Conservation (phyloP, 2,113 vertebrate genomes). For the Elachura formosa region DNA sequence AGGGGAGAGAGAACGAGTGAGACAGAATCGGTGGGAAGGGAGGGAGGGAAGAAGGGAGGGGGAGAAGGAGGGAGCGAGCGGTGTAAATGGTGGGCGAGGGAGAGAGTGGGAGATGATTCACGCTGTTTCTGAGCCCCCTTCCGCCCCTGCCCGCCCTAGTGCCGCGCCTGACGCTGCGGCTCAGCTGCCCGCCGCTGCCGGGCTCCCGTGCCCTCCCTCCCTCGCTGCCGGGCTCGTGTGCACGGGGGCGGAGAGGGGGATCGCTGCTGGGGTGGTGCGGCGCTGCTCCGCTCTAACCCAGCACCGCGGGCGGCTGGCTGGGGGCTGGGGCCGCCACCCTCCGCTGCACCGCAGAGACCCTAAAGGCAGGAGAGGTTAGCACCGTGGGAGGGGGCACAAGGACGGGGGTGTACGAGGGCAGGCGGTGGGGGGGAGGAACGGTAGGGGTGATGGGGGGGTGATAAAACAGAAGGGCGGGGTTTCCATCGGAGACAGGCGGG, state of each 20-base stretch:
- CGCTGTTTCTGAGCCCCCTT: slow-evolving; percentile 45
- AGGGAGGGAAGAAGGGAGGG: not conserved
- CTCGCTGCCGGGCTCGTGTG: not conserved
- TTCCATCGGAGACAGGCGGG: not conserved
- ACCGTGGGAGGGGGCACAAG: not conserved
- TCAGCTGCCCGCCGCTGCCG: slow-evolving; percentile 50
- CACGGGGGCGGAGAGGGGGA: not conserved
- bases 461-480: not conserved
- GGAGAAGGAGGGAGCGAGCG: slow-evolving; percentile 29
- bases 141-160: slow-evolving; percentile 46
- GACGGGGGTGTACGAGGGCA: not conserved
- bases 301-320: not conserved
- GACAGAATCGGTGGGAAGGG: not conserved
- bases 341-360: not conserved
- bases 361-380: not conserved
- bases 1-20: slow-evolving; percentile 44
- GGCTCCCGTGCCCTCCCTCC: slow-evolving; percentile 66
- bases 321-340: not conserved
- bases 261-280: not conserved
- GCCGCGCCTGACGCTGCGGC: slow-evolving; percentile 55
- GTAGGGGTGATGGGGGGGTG: not conserved
- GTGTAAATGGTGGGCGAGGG: slow-evolving; percentile 35
- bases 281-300: slow-evolving; percentile 4
- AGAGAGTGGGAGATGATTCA: slow-evolving; percentile 51
- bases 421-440: no score